Evolutionary conservation across 2,113 vertebrate species (phyloP).

Genomic region (Cephalopterus ornatus): DNA sequence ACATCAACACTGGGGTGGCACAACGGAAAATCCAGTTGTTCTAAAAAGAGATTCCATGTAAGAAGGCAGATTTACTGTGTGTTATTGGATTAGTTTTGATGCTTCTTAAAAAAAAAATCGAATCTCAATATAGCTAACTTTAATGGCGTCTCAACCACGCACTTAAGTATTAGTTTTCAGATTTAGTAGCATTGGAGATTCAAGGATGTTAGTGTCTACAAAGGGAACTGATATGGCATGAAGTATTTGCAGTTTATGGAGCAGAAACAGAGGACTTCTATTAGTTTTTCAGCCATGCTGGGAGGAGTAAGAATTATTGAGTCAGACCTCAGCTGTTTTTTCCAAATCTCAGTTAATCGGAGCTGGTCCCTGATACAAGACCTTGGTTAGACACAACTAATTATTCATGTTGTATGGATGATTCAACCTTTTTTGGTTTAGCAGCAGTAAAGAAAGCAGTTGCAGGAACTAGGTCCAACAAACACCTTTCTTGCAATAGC

Average conservation of each 20-base stretch:
- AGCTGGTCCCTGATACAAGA: neutral
- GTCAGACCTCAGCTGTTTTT: neutral
- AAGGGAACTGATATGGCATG: neutral
- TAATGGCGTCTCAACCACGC: neutral
- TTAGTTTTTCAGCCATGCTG: neutral
- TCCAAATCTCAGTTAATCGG: neutral
- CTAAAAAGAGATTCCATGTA: neutral
- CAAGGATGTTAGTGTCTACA: neutral
- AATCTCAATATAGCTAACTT: neutral
- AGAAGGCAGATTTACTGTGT: neutral
- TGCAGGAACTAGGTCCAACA: neutral
- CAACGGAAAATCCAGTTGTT: neutral
- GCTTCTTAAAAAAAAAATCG: neutral
- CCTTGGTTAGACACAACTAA: neutral
- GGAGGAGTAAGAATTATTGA: neutral
- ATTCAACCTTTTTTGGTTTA: neutral
- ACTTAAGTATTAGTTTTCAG: neutral
- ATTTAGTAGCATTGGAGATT: neutral
- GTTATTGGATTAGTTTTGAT: neutral
- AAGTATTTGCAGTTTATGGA: neutral
- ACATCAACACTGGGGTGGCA: neutral
- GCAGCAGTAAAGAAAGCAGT: neutral
- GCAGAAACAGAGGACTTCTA: neutral
- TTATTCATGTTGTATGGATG: neutral
- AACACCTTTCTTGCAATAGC: constrained; percentile 13